Evolutionary conservation across 2,888 invertebrate genomes (phyloP).

Genomic region (Caenorhabditis uteleia): DNA sequence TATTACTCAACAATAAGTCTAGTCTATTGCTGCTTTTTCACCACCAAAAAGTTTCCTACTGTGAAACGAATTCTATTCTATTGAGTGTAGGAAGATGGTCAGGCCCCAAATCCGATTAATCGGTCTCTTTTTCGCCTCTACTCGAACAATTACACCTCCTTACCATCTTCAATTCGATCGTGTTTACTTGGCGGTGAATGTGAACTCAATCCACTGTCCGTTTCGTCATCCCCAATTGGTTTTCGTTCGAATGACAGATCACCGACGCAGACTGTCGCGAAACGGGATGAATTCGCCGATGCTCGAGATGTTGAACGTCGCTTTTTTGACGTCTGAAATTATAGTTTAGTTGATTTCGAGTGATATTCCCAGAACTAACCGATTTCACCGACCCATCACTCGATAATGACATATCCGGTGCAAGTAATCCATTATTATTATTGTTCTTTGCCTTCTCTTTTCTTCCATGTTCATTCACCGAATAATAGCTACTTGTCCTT

Average conservation of each 20-base stretch:
- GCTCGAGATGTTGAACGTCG: slow-evolving; percentile 22
- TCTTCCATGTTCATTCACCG: background rate
- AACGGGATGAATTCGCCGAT: slow-evolving; percentile 22
- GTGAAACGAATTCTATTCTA: too few relatives aligned
- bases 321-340: too few relatives aligned
- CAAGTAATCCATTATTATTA: slow-evolving; percentile 2
- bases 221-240: slow-evolving; percentile 18
- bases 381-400: slow-evolving; percentile 8
- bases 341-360: too few relatives aligned
- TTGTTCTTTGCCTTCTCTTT: slow-evolving; percentile 8
- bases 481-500: background rate
- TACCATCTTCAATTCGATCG: slow-evolving; percentile 26
- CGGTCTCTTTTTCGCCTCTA: too few relatives aligned
- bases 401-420: slow-evolving; percentile 7
- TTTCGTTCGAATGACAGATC: slow-evolving; percentile 3
- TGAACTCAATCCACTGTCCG: slow-evolving; percentile 26
- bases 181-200: slow-evolving; percentile 34
- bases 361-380: slow-evolving; percentile 7
- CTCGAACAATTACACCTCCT: background rate
- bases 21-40: too few relatives aligned
- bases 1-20: background rate
- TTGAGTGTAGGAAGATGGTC: too few relatives aligned
- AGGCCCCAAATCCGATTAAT: slow-evolving; percentile 18
- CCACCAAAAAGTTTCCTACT: too few relatives aligned
- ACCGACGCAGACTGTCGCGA: slow-evolving; percentile 33